phyloP scores from a whole-genome alignment of 2,113 vertebrate species.

The Ariopsis seemanni region DNA sequence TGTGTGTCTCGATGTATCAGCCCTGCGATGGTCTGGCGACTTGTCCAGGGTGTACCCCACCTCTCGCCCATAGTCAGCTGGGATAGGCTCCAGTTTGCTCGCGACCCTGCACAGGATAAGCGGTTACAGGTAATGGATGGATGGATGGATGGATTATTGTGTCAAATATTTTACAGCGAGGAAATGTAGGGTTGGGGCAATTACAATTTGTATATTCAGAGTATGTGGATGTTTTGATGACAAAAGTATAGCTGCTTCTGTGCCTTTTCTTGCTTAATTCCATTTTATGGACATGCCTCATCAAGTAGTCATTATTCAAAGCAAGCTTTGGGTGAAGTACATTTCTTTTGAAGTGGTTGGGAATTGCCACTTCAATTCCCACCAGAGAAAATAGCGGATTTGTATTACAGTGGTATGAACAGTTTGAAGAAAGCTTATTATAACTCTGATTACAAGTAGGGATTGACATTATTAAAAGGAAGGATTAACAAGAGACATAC shows the following conservation, averaged over 20 bases:
- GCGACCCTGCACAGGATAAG: no score
- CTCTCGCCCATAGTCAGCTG: no score
- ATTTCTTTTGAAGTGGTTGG: background rate
- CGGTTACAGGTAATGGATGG: no score
- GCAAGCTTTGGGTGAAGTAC: background rate
- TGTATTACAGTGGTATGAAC: background rate
- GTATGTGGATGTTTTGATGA: background rate
- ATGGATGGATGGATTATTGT: background rate
- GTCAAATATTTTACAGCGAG: background rate
- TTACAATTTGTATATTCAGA: background rate
- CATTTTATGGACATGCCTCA: background rate
- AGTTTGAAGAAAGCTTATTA: background rate
- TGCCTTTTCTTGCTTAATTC: background rate
- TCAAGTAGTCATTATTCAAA: background rate
- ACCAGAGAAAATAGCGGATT: background rate
- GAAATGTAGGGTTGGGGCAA: background rate
- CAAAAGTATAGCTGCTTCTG: background rate
- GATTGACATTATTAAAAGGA: background rate
- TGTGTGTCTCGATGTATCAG: no score
- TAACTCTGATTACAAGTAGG: no score
- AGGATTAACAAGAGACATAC: background rate
- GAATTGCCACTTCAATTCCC: background rate
- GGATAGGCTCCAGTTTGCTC: no score
- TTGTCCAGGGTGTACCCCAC: no score
- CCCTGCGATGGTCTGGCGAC: no score